Evolutionary conservation across 2,888 invertebrate species (phyloP).

Genomic region (Oligia fasciuncula): DNA sequence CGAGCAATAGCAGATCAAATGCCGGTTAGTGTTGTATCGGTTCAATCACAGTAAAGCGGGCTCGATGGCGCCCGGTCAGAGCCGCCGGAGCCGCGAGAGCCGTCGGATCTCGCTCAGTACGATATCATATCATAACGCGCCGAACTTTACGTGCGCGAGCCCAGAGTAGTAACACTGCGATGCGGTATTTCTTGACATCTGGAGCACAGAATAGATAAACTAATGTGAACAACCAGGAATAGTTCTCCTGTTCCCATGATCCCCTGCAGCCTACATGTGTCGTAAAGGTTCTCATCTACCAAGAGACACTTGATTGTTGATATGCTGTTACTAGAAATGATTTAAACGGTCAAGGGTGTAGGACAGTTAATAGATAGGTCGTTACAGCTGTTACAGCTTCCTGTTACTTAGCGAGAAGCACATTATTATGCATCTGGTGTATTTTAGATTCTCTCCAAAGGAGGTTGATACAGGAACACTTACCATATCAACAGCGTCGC

Average conservation of each 20-base stretch:
- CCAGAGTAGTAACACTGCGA: constrained; percentile 11
- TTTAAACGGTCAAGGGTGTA: no score
- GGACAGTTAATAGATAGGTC: neutral
- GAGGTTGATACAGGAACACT: neutral
- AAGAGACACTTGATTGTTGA: neutral
- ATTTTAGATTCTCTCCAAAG: neutral
- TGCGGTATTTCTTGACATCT: constrained; percentile 35
- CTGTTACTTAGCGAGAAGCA: neutral
- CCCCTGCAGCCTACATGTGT: no score
- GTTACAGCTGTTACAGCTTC: neutral
- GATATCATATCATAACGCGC: constrained; percentile 73
- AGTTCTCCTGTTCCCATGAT: neutral
- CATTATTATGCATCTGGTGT: neutral
- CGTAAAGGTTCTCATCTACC: neutral
- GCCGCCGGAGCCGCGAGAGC: constrained; percentile 52
- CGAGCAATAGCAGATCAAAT: constrained; percentile 58
- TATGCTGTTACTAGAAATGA: neutral
- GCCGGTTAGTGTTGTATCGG: constrained; percentile 55
- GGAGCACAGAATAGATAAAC: neutral
- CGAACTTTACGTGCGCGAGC: constrained; percentile 54
- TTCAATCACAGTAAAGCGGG: constrained; percentile 67
- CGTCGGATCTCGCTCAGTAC: constrained; percentile 73
- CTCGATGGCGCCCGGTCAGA: constrained; percentile 55
- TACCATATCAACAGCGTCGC: constrained; percentile 67
- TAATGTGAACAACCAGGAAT: neutral